Percentiles rank a stretch among this genome's conserved stretches.
These are phyloP conservation scores for Nasonia oneida DNA, from an alignment of 2,888 invertebrate species.

Conservation along the genomic window DNA sequence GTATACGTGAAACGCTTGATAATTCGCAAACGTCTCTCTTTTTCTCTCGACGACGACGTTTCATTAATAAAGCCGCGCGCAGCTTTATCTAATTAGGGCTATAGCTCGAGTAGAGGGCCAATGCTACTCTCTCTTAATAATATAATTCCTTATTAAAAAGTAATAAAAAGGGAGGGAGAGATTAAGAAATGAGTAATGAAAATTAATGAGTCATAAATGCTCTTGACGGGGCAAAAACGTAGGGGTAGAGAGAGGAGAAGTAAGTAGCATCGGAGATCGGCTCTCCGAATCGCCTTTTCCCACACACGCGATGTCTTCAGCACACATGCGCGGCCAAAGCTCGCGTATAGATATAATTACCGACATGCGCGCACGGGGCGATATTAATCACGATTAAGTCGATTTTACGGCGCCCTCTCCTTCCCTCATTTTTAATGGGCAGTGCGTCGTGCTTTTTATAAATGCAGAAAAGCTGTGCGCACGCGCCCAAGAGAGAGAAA, in stretches of 20 bases:
- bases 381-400: conserved; percentile 75
- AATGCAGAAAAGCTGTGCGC: conserved; percentile 20
- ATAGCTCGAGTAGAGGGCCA: conserved; percentile 3
- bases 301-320: conserved; percentile 64
- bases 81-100: conserved; percentile 31
- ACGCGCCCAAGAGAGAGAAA: neutral
- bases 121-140: conserved; percentile 27
- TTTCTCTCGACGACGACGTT: neutral
- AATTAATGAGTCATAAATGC: conserved; percentile 61
- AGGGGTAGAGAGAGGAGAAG: conserved; percentile 21
- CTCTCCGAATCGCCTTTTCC: conserved; percentile 64
- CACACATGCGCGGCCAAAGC: conserved; percentile 66
- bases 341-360: conserved; percentile 73
- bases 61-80: conserved; percentile 23
- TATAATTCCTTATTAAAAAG: conserved; percentile 52
- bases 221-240: conserved; percentile 44
- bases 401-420: conserved; percentile 66
- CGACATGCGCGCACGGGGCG: conserved; percentile 68
- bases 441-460: conserved; percentile 19
- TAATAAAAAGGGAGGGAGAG: conserved; percentile 39
- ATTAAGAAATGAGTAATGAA: conserved; percentile 61
- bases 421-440: conserved; percentile 46
- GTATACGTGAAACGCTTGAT: neutral
- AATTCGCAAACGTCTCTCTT: neutral
- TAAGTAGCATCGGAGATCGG: conserved; percentile 37